phyloP scores from a whole-genome alignment of 1,140 invertebrate species.

The Drosophila yakuba region DNA sequence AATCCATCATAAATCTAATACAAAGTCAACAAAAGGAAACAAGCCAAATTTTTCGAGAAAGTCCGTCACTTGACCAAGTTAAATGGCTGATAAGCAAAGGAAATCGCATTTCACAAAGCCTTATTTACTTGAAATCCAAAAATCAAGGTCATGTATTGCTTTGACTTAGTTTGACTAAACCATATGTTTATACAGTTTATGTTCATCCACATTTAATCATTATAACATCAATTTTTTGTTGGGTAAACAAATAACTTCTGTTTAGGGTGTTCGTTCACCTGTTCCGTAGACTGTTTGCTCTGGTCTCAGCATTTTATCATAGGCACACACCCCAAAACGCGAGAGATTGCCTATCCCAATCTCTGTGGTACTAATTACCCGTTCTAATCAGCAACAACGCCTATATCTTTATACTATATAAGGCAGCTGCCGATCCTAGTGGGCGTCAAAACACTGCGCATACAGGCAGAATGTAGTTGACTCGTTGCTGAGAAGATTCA shows the following conservation, averaged over 20 bases:
- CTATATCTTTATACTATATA: conserved; percentile 58
- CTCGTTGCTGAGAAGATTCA: conserved; percentile 1
- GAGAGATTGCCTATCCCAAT: conserved; percentile 51
- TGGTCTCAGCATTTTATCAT: conserved; percentile 36
- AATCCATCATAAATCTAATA: conserved; percentile 57
- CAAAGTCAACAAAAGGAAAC: conserved; percentile 31
- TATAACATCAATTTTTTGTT: too few relatives aligned
- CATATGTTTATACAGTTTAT: too few relatives aligned
- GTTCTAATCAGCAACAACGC: conserved; percentile 47
- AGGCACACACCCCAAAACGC: conserved; percentile 45
- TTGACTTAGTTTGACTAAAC: neutral
- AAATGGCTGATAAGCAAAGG: conserved; percentile 66
- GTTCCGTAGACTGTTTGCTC: conserved; percentile 35
- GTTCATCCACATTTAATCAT: too few relatives aligned
- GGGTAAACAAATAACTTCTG: neutral
- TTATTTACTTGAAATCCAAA: neutral
- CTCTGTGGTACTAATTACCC: conserved; percentile 57
- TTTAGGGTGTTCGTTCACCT: conserved; percentile 6
- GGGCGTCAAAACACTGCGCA: conserved; percentile 56
- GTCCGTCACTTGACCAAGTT: conserved; percentile 49
- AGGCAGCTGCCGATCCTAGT: conserved; percentile 23
- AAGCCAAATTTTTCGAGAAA: conserved; percentile 28
- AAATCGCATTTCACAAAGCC: conserved; percentile 38
- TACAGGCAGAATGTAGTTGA: conserved; percentile 61
- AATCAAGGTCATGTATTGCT: conserved; percentile 5